phyloP scores from a whole-genome alignment of 2,888 invertebrate species.

The Lasius fuliginosus region DNA sequence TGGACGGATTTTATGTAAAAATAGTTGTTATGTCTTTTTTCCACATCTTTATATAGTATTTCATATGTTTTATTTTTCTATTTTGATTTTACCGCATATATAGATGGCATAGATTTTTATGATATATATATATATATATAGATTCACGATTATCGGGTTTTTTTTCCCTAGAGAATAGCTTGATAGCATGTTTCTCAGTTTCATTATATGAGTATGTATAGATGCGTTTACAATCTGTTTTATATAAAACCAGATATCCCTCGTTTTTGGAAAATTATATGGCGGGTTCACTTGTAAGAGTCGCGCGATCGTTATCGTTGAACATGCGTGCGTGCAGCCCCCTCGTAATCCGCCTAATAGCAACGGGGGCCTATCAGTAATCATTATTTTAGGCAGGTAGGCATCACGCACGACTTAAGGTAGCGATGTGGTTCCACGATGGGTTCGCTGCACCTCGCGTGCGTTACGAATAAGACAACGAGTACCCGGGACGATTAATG shows the following conservation, averaged over 20 bases:
- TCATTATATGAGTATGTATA: not conserved
- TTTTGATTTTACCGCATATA: slow-evolving; percentile 5
- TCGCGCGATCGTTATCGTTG: slow-evolving; percentile 33
- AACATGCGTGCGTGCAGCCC: slow-evolving; percentile 30
- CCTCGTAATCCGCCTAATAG: slow-evolving; percentile 45
- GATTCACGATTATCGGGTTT: not conserved
- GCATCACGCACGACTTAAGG: slow-evolving; percentile 34
- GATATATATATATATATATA: no score
- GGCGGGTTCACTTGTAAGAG: not conserved
- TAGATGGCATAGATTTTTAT: not conserved
- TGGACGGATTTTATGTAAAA: slow-evolving; percentile 27
- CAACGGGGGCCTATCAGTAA: slow-evolving; percentile 26
- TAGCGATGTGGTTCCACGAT: slow-evolving; percentile 6
- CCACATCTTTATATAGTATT: not conserved
- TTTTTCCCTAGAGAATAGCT: not conserved
- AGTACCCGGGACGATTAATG: slow-evolving; percentile 30
- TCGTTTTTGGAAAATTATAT: slow-evolving; percentile 33
- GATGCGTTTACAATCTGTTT: not conserved
- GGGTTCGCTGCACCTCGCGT: slow-evolving; percentile 9
- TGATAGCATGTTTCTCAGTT: slow-evolving; percentile 4
- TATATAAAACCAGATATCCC: not conserved
- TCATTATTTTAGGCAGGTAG: slow-evolving; percentile 49
- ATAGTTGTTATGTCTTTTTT: not conserved
- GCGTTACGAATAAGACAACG: slow-evolving; percentile 51
- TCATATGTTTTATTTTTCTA: slow-evolving; percentile 11